Evolutionary conservation across 2,888 invertebrate species (phyloP).

Genomic region (Aporophyla nigra): DNA sequence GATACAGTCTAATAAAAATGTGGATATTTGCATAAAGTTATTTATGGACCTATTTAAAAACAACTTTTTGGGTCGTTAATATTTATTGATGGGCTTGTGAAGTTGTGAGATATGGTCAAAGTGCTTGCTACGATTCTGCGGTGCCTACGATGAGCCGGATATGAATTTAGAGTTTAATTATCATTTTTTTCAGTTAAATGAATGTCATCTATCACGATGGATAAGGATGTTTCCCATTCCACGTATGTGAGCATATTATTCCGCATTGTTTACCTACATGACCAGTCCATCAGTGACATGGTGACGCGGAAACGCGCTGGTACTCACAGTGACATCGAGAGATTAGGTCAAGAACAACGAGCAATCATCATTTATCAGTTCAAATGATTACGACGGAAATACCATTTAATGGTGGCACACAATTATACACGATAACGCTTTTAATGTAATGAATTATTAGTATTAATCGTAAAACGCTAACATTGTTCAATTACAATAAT

Average conservation of each 20-base stretch:
- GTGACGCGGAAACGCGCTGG: constrained; percentile 72
- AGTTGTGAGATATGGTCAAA: constrained; percentile 30
- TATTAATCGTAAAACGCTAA: constrained; percentile 49
- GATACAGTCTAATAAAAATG: constrained; percentile 42
- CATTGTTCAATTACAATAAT: constrained; percentile 45
- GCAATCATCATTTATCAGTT: constrained; percentile 77
- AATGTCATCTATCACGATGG: neutral
- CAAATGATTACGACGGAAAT: constrained; percentile 77
- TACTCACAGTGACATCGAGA: constrained; percentile 71
- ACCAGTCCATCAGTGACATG: constrained; percentile 36
- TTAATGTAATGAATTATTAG: constrained; percentile 59
- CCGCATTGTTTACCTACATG: constrained; percentile 13
- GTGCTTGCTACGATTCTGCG: constrained; percentile 10
- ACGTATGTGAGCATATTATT: constrained; percentile 11
- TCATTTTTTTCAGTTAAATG: neutral
- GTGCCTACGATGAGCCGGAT: constrained; percentile 8
- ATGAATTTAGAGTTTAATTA: neutral
- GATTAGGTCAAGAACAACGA: constrained; percentile 85
- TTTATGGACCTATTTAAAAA: constrained; percentile 37
- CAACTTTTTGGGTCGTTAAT: constrained; percentile 33
- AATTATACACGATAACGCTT: constrained; percentile 68
- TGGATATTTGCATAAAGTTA: constrained; percentile 52
- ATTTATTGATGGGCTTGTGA: constrained; percentile 21
- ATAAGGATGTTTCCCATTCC: neutral
- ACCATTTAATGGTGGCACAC: constrained; percentile 64